Base-by-base conservation (phyloP, 2,888 invertebrate species). In the Molorchus minor region DNA sequence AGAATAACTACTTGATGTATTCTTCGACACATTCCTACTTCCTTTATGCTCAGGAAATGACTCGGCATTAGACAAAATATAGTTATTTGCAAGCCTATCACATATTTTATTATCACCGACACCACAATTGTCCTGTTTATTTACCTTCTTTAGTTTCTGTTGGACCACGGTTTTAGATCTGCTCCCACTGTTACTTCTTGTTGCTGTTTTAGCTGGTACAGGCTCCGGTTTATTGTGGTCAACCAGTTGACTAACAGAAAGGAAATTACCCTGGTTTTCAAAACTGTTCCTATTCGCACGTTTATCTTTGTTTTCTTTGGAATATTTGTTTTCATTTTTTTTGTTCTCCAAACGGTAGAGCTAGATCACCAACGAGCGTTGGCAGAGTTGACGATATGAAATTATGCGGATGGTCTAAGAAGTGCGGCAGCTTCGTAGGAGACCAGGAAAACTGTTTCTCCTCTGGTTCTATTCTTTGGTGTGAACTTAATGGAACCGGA, bases 221-320 rank as follows among this genome's bases (percentile, higher is more conserved):
- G 20, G 59, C 30, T 73, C 74, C 38, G 43, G 66, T 65, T 83
- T 84, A 64, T 82, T 82, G 62, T 81, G 83, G 64, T 84, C 87
- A 1, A 87, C 87, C n/a, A 87, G 73, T 59, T 87, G 87, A 72
- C 87, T 87, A 0, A 88, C 87, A 0, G 87, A 87, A 5, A 87
- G 74, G 59, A 87, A 87, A 49, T 83, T 83, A 20, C 80, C 79
- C 10, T 80, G 78, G 25, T 80, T 80, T 15, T 76, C 78, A 33
- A 68, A 68, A 20, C 36, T 62, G n/a, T 65, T 62, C 45, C 63
- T 68, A 40, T 61, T 62, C 53, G 60, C 59, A 3, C 58, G 21
- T 52, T 59, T 60, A 7, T 40, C 30, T 56, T 45, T 51, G 35
- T 60, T 58, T 58, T 67, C 67, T 52, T 67, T 65, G 4, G 61